Percentiles rank a stretch among this genome's conserved stretches.
phyloP scores from a whole-genome alignment of 2,888 invertebrate species.

The Pandemis heparana region DNA sequence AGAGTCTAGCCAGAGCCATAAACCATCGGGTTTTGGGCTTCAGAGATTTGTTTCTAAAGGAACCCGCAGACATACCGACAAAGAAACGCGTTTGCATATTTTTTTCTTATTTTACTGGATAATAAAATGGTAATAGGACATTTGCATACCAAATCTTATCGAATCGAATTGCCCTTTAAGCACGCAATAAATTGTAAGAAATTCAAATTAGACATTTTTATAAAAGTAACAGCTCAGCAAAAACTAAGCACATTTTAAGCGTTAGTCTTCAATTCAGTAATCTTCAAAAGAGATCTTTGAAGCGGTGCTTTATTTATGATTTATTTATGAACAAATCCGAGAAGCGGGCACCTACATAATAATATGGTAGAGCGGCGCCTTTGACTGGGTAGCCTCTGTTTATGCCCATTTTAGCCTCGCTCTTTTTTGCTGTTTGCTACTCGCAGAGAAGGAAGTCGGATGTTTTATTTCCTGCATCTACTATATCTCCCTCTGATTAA shows the following conservation, averaged over 20 bases:
- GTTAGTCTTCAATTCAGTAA: conserved; percentile 17
- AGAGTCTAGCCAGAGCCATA: conserved; percentile 11
- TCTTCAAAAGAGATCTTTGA: conserved; percentile 13
- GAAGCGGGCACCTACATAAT: neutral
- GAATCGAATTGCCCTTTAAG: conserved; percentile 39
- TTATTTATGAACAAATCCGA: conserved; percentile 23
- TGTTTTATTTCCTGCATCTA: conserved; percentile 41
- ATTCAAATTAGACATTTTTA: conserved; percentile 36
- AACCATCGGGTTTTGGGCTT: conserved; percentile 22
- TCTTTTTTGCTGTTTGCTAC: conserved; percentile 34
- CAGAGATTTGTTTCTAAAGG: conserved; percentile 24
- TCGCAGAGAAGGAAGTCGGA: conserved; percentile 30
- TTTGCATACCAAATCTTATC: conserved; percentile 42
- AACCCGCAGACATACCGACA: conserved; percentile 22
- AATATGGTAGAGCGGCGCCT: conserved; percentile 11
- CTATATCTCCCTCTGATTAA: conserved; percentile 36
- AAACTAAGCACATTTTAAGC: conserved; percentile 29
- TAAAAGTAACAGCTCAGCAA: conserved; percentile 31
- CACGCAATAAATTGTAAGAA: conserved; percentile 41
- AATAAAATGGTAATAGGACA: conserved; percentile 40
- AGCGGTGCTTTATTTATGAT: conserved; percentile 16
- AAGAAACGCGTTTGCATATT: conserved; percentile 32
- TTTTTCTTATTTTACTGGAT: conserved; percentile 38
- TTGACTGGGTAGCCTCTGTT: conserved; percentile 18
- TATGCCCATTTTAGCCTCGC: conserved; percentile 18